Percentiles rank a stretch among this genome's conserved stretches.
Conservation (phyloP, 2,888 invertebrate species). For the Apoda limacodes region DNA sequence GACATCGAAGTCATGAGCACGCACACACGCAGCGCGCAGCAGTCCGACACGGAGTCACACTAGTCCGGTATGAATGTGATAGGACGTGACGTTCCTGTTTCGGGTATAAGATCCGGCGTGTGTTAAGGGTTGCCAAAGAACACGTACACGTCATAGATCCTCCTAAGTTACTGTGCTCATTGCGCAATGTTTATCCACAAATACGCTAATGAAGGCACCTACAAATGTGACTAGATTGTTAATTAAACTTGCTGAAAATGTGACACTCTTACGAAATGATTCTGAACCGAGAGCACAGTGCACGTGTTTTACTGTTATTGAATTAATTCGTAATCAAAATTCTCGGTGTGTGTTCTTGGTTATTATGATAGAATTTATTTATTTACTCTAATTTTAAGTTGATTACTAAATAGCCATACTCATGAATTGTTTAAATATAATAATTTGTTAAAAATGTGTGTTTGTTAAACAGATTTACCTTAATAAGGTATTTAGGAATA, state of each 20-base stretch:
- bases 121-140: constrained; percentile 33
- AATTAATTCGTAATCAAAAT: constrained; percentile 68
- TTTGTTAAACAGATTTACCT: too few relatives aligned
- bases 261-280: constrained; percentile 67
- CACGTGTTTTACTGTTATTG: constrained; percentile 62
- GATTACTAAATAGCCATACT: too few relatives aligned
- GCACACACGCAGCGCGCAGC: constrained; percentile 24
- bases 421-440: too few relatives aligned
- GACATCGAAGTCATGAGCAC: constrained; percentile 37
- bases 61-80: constrained; percentile 22
- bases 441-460: too few relatives aligned
- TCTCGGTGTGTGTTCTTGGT: constrained; percentile 55
- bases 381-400: too few relatives aligned
- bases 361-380: constrained; percentile 52
- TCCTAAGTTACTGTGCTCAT: constrained; percentile 29
- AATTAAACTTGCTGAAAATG: constrained; percentile 70
- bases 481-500: too few relatives aligned
- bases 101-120: constrained; percentile 15
- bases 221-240: constrained; percentile 69
- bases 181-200: constrained; percentile 66
- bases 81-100: constrained; percentile 31
- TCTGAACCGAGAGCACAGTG: constrained; percentile 57
- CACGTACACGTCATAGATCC: constrained; percentile 36
- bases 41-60: constrained; percentile 12
- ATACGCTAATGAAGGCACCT: constrained; percentile 70